These are phyloP conservation scores for Drosophila robusta DNA, from an alignment of 2,888 invertebrate species.

Conservation along the genomic window DNA sequence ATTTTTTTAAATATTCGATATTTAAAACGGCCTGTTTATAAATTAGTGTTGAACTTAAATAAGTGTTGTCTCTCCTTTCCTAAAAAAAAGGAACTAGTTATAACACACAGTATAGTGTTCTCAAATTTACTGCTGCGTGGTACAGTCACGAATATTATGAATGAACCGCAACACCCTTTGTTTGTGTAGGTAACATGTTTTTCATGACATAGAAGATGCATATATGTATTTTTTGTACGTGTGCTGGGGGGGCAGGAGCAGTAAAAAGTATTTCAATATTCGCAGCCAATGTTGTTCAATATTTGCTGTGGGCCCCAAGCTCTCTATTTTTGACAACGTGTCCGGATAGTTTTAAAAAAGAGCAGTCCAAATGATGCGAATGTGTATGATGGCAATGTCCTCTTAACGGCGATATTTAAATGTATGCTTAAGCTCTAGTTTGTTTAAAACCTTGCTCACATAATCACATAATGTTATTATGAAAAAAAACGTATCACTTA, in stretches of 20 bases:
- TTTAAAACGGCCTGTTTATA: too few relatives aligned
- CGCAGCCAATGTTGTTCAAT: constrained; percentile 69
- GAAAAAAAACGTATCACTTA: not conserved
- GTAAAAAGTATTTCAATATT: constrained; percentile 69
- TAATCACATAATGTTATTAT: not conserved
- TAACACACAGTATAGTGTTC: too few relatives aligned
- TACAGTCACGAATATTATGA: too few relatives aligned
- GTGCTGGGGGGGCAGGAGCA: constrained; percentile 3
- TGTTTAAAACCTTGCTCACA: not conserved
- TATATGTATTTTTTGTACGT: constrained; percentile 6
- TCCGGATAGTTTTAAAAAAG: constrained; percentile 3
- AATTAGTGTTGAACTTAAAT: too few relatives aligned
- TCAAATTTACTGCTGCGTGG: too few relatives aligned
- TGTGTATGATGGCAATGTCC: constrained; percentile 7
- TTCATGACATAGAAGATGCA: constrained; percentile 2
- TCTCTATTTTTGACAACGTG: constrained; percentile 13
- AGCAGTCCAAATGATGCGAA: constrained; percentile 6
- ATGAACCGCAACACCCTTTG: not conserved
- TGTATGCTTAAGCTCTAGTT: constrained; percentile 8
- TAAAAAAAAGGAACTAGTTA: too few relatives aligned
- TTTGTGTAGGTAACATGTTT: not conserved
- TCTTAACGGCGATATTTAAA: constrained; percentile 14
- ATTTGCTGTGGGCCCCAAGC: constrained; percentile 47
- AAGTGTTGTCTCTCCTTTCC: too few relatives aligned
- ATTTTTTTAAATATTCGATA: too few relatives aligned